Base-by-base conservation (phyloP, 35 echinoderm and acorn worm species). In the Anneissia japonica region DNA sequence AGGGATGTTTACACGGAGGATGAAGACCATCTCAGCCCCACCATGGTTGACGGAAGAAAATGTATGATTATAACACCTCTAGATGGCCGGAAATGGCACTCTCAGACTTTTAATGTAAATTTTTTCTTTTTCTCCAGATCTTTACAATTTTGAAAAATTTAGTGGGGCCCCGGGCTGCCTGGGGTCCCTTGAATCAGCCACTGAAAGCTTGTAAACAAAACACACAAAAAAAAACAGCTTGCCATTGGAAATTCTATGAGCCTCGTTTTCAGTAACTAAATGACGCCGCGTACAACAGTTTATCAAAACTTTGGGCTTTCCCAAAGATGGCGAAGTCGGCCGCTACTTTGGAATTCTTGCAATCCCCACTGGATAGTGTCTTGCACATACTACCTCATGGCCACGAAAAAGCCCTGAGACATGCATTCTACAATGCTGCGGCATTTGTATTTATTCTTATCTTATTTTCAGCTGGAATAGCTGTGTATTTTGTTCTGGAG, bases 381-480 rank as follows among this genome's bases (percentile, higher is more conserved):
- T 72, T 84, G 6, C 56, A 84, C 32, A 46, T 84, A 30, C 38
- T 84, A 26, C 82, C 82, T 34, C 82, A 84, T 6, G 55, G 82
- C 82, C 82, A 84, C 35, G 82, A 84, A 56, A 84, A 84, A 46
- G 82, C 82, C 0, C 31, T 84, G 31, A 84, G 41, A 56, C 82
- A 84, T 64, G 82, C 82, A 35, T 84, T 84, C 34, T 84, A 84
- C 82, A 84, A 84, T 72, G 82, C 41, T 5, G 82, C 55, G 0
- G 55, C 82, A 26, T 64, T 84, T 9, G 29, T 84, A 34, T 84
- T 84, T 46, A 34, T 78, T 78, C 32, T 34, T 34, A 30, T 84
- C 5, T 23, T 73, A 56, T 34, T 84, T 84, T 84, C 43, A 31
- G 55, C 82, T n/a, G 82, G 31, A 32, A n/a, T 84, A 33, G 38